These are phyloP conservation scores for Tadarida brasiliensis DNA, from an alignment of 2,797 vertebrate species.

Conservation along the genomic window DNA sequence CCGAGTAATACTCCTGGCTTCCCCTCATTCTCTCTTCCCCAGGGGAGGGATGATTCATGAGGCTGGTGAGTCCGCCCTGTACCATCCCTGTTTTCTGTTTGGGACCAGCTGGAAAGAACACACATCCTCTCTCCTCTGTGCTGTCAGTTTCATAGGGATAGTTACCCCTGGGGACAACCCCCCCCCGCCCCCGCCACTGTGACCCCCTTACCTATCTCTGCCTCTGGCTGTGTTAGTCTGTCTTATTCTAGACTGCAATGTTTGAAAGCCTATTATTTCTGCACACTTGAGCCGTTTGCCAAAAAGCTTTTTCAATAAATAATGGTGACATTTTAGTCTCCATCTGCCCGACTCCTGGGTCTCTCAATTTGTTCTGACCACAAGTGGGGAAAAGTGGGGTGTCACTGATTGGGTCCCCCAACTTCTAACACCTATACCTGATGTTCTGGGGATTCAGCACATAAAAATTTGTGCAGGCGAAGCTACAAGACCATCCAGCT, in stretches of 20 bases:
- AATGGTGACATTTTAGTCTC: background rate
- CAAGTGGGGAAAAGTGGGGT: background rate
- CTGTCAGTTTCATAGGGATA: background rate
- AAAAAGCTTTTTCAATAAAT: conserved; percentile 23
- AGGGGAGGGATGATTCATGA: background rate
- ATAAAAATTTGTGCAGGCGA: background rate
- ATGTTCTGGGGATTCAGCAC: background rate
- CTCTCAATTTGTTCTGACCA: conserved; percentile 9
- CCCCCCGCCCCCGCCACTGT: too few species aligned
- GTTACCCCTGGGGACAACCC: too few species aligned
- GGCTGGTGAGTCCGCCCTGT: background rate
- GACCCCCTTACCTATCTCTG: background rate
- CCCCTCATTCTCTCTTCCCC: background rate
- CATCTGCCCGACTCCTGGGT: background rate
- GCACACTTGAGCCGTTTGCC: background rate
- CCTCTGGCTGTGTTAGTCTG: background rate
- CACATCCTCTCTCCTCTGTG: background rate
- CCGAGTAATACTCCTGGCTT: background rate
- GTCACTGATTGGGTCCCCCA: background rate
- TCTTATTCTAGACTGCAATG: background rate
- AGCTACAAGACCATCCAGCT: background rate
- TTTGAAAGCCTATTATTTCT: conserved; percentile 3
- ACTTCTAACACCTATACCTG: background rate
- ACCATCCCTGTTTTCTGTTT: background rate
- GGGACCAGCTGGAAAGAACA: background rate